Evolutionary conservation across 2,113 vertebrate genomes (phyloP).

Genomic region (Anhinga rufa): DNA sequence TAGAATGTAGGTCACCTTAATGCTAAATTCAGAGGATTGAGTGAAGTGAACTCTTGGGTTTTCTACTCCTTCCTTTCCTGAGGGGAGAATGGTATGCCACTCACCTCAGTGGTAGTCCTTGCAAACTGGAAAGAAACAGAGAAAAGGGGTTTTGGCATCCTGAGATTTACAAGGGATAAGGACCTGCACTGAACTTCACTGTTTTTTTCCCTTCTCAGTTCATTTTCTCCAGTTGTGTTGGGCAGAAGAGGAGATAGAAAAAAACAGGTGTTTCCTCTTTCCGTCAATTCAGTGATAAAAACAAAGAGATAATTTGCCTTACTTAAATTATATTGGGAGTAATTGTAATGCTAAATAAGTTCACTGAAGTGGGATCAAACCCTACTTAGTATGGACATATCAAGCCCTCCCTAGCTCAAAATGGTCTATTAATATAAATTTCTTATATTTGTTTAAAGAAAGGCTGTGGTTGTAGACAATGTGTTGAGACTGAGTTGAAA

Average conservation of each 20-base stretch:
- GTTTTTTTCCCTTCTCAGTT: background rate
- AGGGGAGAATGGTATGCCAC: accelerated
- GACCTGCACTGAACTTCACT: background rate
- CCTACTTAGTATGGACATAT: background rate
- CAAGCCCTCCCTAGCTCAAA: background rate
- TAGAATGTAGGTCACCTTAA: background rate
- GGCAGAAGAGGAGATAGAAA: background rate
- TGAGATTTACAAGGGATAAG: background rate
- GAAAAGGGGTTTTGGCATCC: background rate
- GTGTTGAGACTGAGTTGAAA: background rate
- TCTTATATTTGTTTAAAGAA: background rate
- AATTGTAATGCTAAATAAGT: background rate
- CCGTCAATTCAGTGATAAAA: background rate
- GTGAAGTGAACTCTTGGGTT: background rate
- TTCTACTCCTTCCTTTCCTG: background rate
- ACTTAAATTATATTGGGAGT: background rate
- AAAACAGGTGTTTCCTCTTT: background rate
- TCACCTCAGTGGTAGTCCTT: background rate
- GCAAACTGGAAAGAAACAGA: background rate
- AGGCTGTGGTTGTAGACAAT: background rate
- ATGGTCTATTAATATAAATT: background rate
- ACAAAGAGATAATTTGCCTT: background rate
- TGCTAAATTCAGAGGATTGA: background rate
- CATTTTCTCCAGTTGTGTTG: background rate
- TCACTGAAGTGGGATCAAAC: background rate